Conservation (phyloP, 92 coral and sea anemone genomes). For the Chrysogorgia sp. region DNA sequence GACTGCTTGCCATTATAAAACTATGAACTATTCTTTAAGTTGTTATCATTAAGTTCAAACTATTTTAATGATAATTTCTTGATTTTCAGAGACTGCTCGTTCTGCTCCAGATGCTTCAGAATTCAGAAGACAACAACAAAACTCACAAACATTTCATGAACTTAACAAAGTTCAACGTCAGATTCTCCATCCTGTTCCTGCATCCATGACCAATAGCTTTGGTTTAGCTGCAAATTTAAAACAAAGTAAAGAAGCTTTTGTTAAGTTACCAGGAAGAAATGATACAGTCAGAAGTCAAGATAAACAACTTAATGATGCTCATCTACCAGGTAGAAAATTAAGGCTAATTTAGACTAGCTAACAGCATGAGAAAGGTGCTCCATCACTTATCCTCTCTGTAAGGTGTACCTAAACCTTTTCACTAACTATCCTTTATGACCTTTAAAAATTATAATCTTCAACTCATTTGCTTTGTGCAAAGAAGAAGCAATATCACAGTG, state of each 20-base stretch:
- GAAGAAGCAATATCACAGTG: no score
- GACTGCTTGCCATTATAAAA: constrained; percentile 3
- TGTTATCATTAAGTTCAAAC: no score
- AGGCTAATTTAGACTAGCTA: no score
- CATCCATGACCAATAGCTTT: constrained; percentile 64
- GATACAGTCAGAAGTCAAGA: constrained; percentile 10
- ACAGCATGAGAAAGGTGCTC: no score
- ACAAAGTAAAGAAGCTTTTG: background rate
- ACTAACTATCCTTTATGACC: no score
- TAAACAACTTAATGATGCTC: constrained; percentile 28
- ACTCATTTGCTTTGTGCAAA: no score
- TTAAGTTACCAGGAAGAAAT: constrained; percentile 9
- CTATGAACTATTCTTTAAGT: no score
- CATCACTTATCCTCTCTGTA: no score
- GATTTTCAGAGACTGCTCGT: background rate
- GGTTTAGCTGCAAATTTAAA: constrained; percentile 20
- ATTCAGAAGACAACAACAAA: constrained; percentile 48
- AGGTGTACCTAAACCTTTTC: no score
- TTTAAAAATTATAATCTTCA: no score
- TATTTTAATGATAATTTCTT: no score
- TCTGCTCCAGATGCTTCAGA: background rate
- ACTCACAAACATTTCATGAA: constrained; percentile 85
- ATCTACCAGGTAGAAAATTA: constrained; percentile 25
- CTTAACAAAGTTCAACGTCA: constrained; percentile 93
- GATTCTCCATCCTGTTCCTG: constrained; percentile 79